Percentiles rank a stretch among this genome's conserved stretches.
phyloP scores from a whole-genome alignment of 2,888 invertebrate genomes.

The Aporophyla nigra region DNA sequence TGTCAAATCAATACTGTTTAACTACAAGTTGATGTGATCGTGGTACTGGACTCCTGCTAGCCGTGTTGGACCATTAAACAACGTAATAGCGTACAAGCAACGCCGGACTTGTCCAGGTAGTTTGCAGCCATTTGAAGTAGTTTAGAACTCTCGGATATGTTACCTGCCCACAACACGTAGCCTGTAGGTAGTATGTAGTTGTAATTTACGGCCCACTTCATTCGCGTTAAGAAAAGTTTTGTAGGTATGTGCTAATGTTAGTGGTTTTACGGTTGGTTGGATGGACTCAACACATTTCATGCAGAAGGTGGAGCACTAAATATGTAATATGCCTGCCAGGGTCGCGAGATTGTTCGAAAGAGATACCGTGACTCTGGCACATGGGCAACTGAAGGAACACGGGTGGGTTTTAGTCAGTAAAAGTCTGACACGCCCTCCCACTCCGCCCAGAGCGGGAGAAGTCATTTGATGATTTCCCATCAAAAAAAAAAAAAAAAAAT shows the following conservation, averaged over 20 bases:
- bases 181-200: neutral
- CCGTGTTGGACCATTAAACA: neutral
- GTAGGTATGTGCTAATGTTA: neutral
- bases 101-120: neutral
- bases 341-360: no score
- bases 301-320: neutral
- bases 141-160: constrained; percentile 18
- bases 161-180: constrained; percentile 3
- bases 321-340: no score
- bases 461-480: no score
- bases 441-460: no score
- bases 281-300: constrained; percentile 1
- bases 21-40: neutral
- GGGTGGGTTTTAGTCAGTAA: no score
- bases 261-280: neutral
- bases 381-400: no score
- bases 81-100: neutral
- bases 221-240: constrained; percentile 8
- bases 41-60: neutral
- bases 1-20: neutral
- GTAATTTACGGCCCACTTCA: constrained; percentile 21
- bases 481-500: no score
- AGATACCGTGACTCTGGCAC: no score
- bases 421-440: no score
- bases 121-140: constrained; percentile 12